A percentile compares a stretch with the other conserved stretches of the same genome.
Evolutionary conservation across 2,113 vertebrate species (phyloP).

Genomic region (Bettongia penicillata): DNA sequence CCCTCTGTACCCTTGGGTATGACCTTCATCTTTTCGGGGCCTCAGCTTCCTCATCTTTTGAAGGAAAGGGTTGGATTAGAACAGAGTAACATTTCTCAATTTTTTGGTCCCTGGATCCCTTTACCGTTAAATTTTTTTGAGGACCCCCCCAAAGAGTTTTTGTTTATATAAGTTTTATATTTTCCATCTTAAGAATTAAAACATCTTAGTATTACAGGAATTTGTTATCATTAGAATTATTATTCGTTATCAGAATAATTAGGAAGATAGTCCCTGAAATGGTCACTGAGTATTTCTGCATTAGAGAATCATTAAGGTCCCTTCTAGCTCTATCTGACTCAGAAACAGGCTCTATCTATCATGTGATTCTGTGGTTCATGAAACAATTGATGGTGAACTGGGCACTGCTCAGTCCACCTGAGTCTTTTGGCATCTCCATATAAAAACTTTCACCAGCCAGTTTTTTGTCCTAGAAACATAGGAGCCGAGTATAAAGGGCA

Average conservation of each 20-base stretch:
- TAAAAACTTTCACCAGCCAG: conserved; percentile 49
- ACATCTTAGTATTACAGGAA: not conserved
- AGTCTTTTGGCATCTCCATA: not conserved
- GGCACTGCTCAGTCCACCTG: not conserved
- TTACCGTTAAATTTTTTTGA: not conserved
- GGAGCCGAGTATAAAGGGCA: conserved; percentile 1
- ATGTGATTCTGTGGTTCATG: not conserved
- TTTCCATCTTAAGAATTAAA: not conserved
- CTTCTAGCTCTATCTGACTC: not conserved
- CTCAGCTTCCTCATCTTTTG: not conserved
- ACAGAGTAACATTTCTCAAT: not conserved
- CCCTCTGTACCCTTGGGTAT: not conserved
- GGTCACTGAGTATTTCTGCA: not conserved
- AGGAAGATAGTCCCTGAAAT: not conserved
- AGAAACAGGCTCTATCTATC: not conserved
- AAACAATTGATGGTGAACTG: not conserved
- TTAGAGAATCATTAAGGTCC: not conserved
- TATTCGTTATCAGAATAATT: not conserved
- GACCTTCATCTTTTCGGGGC: not conserved
- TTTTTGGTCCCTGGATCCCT: not conserved
- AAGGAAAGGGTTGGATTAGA: not conserved
- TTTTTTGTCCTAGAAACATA: conserved; percentile 43
- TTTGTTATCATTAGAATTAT: not conserved
- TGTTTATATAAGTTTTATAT: not conserved
- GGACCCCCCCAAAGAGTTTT: not conserved